Base-by-base conservation (phyloP, 2,797 vertebrate species). In the Onychomys arenicola region DNA sequence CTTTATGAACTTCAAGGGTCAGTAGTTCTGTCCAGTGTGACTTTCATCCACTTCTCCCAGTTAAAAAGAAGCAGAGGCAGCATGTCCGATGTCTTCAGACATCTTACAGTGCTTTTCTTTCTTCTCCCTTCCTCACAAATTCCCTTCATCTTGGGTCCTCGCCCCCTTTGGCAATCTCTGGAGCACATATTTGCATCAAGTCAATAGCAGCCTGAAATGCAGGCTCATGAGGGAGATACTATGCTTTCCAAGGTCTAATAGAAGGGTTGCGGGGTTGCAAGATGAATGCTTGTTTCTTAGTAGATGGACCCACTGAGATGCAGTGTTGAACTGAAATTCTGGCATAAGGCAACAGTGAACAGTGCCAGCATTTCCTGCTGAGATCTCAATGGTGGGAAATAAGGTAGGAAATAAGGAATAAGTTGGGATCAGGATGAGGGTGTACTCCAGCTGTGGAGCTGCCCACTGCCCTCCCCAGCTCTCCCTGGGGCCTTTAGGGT, bases 121-220 rank as follows among this genome's bases (percentile, higher is more conserved):
- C 57, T 43, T 5, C 12, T 73, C 40, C 0, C 2, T 25, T n/a
- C 29, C 2, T 6, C 71, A 14, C 21, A 12, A 2, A 19, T 8
- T 6, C 6, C 1, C 61, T 71, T 21, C 5, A 12, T 61, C 12
- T n/a, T 11, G 0, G 57, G 49, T 61, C 23, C 40, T 67, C 37
- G 55, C 32, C 16, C 3, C 77, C 52, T 21, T n/a, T 16, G 5
- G 5, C 1, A 1, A 49, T 17, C 78, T 43, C 23, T 29, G 37
- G 32, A 52, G 67, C 3, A 6, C 43, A 52, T 3, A 10, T 40
- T 10, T 76, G 12, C 67, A 23, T 63, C 43, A 17, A 65, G 19
- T 75, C 25, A 63, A 21, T 17, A 9, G 23, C 14, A 52, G 32
- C 4, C 6, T 11, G n/a, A n/a, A 34, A 19, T 65, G 46, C 37